A percentile compares a stretch with the other conserved stretches of the same genome.
Evolutionary conservation across 2,113 vertebrate species (phyloP).

Genomic region (Hippocampus abdominalis): DNA sequence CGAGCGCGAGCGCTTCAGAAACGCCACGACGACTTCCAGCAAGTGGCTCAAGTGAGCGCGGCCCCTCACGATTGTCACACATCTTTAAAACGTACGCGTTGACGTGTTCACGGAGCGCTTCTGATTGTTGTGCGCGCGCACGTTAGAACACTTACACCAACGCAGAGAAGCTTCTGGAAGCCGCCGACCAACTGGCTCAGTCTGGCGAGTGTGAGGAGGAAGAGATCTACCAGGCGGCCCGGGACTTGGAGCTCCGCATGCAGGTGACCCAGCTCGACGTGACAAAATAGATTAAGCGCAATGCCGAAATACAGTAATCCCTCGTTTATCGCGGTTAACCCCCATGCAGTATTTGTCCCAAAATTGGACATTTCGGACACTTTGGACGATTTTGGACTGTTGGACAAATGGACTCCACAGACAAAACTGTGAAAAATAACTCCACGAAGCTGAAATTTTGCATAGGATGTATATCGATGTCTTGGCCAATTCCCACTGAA

Average conservation of each 20-base stretch:
- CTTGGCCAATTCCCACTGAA: no score
- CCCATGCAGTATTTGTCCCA: no score
- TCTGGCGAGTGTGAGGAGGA: slow-evolving; percentile 69
- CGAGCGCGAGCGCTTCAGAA: slow-evolving; percentile 93
- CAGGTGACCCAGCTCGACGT: slow-evolving; percentile 39
- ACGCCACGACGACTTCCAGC: slow-evolving; percentile 95
- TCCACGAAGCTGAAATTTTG: no score
- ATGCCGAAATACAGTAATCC: not conserved
- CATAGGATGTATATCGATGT: no score
- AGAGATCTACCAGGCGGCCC: slow-evolving; percentile 67
- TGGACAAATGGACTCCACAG: no score
- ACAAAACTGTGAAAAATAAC: no score
- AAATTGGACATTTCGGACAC: no score
- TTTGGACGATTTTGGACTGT: no score
- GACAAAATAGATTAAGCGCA: not conserved
- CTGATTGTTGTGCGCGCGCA: slow-evolving; percentile 5
- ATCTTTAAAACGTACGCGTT: not conserved
- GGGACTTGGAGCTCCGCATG: slow-evolving; percentile 67
- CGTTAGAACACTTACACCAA: slow-evolving; percentile 70
- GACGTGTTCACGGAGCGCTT: not conserved
- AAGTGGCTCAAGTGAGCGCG: slow-evolving; percentile 89
- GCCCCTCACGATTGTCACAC: not conserved
- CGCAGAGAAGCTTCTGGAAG: slow-evolving; percentile 71
- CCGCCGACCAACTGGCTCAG: slow-evolving; percentile 66
- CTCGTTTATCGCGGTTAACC: no score